Conservation (phyloP, 2,888 invertebrate genomes). For the Megalurothrips usitatus region DNA sequence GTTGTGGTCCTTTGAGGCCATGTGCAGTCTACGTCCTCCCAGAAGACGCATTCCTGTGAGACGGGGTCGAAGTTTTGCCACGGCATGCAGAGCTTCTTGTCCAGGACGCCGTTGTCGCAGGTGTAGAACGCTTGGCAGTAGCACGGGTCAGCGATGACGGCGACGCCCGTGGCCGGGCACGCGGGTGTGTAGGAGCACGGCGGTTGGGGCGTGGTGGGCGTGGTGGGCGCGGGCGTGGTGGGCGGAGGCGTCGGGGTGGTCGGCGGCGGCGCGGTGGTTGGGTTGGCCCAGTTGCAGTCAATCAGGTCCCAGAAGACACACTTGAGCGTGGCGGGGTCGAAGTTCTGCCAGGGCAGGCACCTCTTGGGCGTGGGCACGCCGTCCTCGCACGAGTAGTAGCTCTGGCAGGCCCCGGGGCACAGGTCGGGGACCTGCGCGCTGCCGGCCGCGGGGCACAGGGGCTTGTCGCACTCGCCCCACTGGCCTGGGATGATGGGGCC, state of each 20-base stretch:
- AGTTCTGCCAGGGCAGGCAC: neutral
- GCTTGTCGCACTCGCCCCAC: neutral
- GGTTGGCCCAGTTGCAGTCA: slow-evolving; percentile 4
- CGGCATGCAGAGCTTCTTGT: neutral
- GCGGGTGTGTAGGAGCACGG: neutral
- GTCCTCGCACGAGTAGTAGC: neutral
- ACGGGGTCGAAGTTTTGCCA: neutral
- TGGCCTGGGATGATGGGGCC: neutral
- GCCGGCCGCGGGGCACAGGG: neutral
- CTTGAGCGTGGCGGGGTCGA: neutral
- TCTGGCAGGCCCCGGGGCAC: neutral
- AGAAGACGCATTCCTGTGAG: neutral
- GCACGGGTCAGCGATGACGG: neutral
- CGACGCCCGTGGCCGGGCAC: neutral
- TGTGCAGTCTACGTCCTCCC: neutral
- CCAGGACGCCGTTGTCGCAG: neutral
- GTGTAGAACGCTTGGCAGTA: neutral
- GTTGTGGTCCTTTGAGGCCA: neutral
- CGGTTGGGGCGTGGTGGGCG: neutral
- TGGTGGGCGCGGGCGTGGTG: neutral
- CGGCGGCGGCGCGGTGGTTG: neutral
- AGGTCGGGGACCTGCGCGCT: neutral
- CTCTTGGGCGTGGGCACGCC: neutral
- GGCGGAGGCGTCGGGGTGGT: neutral
- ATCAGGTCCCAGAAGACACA: neutral